Percentiles rank a stretch among this genome's conserved stretches.
Conservation (phyloP, 2,113 vertebrate species). For the Heterotilapia buettikoferi region DNA sequence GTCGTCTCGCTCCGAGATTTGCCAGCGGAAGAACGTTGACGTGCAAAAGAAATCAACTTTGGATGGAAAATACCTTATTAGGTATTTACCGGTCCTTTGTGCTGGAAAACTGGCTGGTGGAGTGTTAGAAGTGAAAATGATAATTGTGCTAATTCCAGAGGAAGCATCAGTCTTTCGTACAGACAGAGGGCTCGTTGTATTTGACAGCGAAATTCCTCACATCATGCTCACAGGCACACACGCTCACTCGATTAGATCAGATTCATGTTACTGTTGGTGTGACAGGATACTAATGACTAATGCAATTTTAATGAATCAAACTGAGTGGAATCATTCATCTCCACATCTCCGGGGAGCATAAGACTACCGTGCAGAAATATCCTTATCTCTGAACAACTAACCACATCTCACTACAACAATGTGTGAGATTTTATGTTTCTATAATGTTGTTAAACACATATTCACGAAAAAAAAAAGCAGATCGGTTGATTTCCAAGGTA, state of each 20-base stretch:
- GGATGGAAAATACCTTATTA: neutral
- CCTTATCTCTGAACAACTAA: neutral
- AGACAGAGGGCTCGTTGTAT: neutral
- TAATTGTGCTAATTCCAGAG: neutral
- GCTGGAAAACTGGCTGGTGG: neutral
- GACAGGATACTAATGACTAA: slow-evolving; percentile 34
- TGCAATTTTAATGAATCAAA: slow-evolving; percentile 41
- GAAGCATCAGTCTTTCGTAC: neutral
- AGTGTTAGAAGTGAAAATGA: neutral
- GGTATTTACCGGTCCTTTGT: neutral
- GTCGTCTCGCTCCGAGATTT: neutral
- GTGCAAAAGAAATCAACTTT: neutral
- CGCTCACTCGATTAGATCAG: slow-evolving; percentile 7
- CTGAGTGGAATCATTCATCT: slow-evolving; percentile 7
- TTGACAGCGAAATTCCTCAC: slow-evolving; percentile 5
- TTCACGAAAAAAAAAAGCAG: neutral
- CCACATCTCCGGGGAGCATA: neutral
- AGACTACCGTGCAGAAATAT: neutral
- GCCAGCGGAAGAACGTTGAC: neutral
- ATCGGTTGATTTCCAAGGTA: neutral
- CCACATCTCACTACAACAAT: neutral
- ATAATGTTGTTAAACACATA: neutral
- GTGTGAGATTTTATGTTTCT: neutral
- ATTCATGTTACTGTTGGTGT: slow-evolving; percentile 18
- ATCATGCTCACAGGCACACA: neutral